Percentiles rank a stretch among this genome's conserved stretches.
phyloP scores from a whole-genome alignment of 2,113 vertebrate species.

The Hemibagrus wyckioides region DNA sequence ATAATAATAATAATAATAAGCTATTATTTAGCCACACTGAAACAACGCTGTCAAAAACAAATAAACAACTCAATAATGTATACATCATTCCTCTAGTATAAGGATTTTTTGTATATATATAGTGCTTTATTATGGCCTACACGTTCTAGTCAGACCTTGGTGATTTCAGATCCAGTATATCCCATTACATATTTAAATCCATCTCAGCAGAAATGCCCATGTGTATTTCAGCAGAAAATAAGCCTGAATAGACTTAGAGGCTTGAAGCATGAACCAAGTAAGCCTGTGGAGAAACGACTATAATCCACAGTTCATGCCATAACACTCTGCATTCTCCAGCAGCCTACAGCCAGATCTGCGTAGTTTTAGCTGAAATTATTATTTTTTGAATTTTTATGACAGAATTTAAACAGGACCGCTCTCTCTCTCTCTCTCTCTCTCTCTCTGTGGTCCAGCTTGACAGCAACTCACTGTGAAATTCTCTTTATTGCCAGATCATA shows the following conservation, averaged over 20 bases:
- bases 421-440: background rate
- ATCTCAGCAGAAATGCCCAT: constrained; percentile 36
- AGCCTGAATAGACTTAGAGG: constrained; percentile 48
- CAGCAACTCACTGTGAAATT: constrained; percentile 36
- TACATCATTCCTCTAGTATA: background rate
- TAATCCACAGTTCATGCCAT: constrained; percentile 47
- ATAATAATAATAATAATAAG: background rate
- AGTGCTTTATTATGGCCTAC: background rate
- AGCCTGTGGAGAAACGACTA: constrained; percentile 44
- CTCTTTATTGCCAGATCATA: constrained; percentile 46
- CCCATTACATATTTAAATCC: constrained; percentile 48
- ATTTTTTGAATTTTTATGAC: constrained; percentile 29
- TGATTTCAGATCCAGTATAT: constrained; percentile 36
- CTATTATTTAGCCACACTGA: background rate
- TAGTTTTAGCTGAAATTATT: constrained; percentile 24
- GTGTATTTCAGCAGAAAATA: constrained; percentile 51
- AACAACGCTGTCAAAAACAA: background rate
- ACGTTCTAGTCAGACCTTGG: constrained; percentile 1
- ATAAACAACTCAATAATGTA: background rate
- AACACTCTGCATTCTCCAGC: constrained; percentile 12
- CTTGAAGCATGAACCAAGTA: constrained; percentile 43
- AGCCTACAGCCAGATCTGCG: constrained; percentile 22
- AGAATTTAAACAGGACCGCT: background rate
- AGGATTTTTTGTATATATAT: background rate
- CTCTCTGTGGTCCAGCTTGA: background rate